Evolutionary conservation across 2,113 vertebrate species (phyloP).

Genomic region (Ranitomeya imitator): DNA sequence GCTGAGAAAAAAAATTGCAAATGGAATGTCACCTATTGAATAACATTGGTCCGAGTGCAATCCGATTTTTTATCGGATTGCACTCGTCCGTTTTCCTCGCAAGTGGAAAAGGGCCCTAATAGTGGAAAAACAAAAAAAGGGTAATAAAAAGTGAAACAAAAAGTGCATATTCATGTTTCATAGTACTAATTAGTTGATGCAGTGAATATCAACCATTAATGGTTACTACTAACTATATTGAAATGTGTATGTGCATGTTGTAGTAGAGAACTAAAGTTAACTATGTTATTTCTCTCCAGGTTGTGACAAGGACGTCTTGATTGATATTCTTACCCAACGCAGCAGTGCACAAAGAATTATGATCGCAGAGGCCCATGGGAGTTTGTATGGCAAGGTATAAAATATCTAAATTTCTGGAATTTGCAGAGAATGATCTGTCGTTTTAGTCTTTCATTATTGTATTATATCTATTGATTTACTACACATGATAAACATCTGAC

Average conservation of each 20-base stretch:
- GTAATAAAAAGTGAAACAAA: no score
- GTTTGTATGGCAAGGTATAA: constrained; percentile 70
- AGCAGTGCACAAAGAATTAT: constrained; percentile 73
- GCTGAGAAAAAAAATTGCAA: no score
- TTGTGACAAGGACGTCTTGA: constrained; percentile 76
- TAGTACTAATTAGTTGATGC: no score
- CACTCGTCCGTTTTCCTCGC: no score
- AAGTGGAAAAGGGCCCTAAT: no score
- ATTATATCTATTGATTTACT: background rate
- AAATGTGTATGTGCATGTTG: background rate
- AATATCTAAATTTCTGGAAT: background rate
- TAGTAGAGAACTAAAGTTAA: background rate
- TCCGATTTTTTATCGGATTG: no score
- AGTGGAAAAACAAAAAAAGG: no score
- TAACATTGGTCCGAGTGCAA: no score
- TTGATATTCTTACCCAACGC: constrained; percentile 73
- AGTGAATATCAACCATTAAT: no score
- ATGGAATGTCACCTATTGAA: no score
- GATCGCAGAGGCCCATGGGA: constrained; percentile 71
- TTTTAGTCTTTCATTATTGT: background rate
- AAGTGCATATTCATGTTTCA: no score
- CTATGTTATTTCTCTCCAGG: constrained; percentile 61
- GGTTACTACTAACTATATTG: no score
- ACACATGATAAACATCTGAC: background rate
- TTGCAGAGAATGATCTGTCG: background rate